Conservation (phyloP, 2,113 vertebrate genomes). For the Aythya baeri region DNA sequence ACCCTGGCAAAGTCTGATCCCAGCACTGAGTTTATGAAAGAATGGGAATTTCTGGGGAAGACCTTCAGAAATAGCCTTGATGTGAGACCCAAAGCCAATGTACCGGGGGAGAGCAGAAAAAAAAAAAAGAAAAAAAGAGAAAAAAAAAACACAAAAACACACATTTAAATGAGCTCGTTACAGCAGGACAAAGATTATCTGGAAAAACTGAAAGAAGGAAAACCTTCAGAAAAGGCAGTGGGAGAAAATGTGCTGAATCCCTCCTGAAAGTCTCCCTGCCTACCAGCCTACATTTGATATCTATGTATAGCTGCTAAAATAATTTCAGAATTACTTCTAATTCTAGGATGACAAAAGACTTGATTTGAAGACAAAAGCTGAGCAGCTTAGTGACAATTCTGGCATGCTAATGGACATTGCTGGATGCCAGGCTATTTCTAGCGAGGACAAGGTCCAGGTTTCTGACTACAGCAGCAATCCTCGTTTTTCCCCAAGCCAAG, state of each 20-base stretch:
- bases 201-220: neutral
- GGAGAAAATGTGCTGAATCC: neutral
- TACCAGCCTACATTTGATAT: neutral
- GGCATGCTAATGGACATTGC: neutral
- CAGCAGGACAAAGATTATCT: neutral
- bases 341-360: neutral
- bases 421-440: neutral
- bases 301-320: conserved; percentile 22
- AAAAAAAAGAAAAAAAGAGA: no score
- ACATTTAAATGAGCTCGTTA: neutral
- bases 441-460: neutral
- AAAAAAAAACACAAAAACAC: accelerated
- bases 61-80: neutral
- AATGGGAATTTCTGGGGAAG: neutral
- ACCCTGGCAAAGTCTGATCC: neutral
- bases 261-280: neutral
- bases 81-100: neutral
- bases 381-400: neutral
- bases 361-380: neutral
- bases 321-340: conserved; percentile 19
- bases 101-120: neutral
- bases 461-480: neutral
- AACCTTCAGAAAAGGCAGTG: neutral
- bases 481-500: neutral
- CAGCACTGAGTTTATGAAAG: neutral